Base-by-base conservation (phyloP, 2,888 invertebrate species). In the Nomada hirtipes region DNA sequence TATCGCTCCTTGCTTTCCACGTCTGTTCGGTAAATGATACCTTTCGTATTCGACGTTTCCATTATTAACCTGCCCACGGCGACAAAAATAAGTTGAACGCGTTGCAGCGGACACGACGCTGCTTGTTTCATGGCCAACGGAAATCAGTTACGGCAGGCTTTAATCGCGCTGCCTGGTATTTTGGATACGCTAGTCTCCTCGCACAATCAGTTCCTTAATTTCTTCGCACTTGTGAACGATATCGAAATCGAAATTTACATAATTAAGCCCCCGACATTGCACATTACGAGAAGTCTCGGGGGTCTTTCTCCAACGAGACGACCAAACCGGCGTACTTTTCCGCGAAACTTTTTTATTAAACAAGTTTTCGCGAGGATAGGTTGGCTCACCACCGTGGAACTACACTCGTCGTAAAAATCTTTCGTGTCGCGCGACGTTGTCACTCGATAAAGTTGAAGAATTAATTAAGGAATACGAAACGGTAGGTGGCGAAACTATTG, bases 341-440 rank as follows among this genome's bases (percentile, higher is more conserved):
- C 50, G 63, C 57, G 63, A 29, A 76, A 79, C 68, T 69, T 64
- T 61, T 76, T 79, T 79, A 79, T 63, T 79, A 76, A 79, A 79
- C 47, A 77, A 77, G 61, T 77, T 75, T 61, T 26, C 61, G 71
- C 61, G 71, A 52, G n/a, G 15, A 29, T 50, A 57, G 23, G 57
- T 57, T 57, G 57, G 57, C 57, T 57, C 57, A 11, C 57, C 57
- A 20, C 13, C 52, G 57, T 4, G 20, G 2, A 73, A 42, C 11
- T 57, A 64, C 73, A 50, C 50, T 23, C 13, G 20, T 15, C 65
- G 29, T 26, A 57, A 64, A 72, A 72, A 20, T 72, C 63, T 20
- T 73, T 61, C 2, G 50, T 11, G 26, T 18, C 23, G 18, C 50
- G n/a, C 1, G 11, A 42, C 52, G 29, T 53, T 20, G 52, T 20